Evolutionary conservation across 2,113 vertebrate species (phyloP).

Genomic region (Enhydra lutris): DNA sequence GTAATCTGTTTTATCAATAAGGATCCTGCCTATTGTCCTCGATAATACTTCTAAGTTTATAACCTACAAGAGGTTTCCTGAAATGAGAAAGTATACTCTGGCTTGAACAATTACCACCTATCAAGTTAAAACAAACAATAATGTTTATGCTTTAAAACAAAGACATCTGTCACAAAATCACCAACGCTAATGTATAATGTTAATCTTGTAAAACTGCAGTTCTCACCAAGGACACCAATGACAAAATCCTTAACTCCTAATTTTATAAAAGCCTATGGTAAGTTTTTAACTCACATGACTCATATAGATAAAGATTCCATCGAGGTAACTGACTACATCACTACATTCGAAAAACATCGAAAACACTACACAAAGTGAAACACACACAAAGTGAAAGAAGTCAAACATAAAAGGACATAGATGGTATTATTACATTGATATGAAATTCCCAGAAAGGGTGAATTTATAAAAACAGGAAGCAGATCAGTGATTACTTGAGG

Average conservation of each 20-base stretch:
- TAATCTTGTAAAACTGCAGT: neutral
- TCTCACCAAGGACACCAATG: neutral
- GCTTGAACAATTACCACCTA: neutral
- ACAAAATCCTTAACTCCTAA: neutral
- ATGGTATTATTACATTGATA: neutral
- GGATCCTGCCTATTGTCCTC: neutral
- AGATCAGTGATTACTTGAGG: neutral
- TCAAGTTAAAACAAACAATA: neutral
- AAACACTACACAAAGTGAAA: neutral
- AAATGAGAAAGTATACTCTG: neutral
- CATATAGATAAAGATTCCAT: neutral
- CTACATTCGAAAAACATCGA: neutral
- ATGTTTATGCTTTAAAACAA: neutral
- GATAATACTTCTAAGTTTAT: neutral
- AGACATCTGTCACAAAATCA: neutral
- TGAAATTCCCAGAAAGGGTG: neutral
- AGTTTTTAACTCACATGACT: slow-evolving; percentile 9
- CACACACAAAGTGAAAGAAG: neutral
- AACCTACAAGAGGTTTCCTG: neutral
- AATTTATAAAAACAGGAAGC: neutral
- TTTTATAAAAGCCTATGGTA: neutral
- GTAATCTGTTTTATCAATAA: neutral
- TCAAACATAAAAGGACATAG: neutral
- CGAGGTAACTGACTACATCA: neutral
- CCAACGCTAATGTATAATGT: neutral